These are phyloP conservation scores for Bettongia penicillata DNA, from an alignment of 2,113 vertebrate species.

Conservation along the genomic window DNA sequence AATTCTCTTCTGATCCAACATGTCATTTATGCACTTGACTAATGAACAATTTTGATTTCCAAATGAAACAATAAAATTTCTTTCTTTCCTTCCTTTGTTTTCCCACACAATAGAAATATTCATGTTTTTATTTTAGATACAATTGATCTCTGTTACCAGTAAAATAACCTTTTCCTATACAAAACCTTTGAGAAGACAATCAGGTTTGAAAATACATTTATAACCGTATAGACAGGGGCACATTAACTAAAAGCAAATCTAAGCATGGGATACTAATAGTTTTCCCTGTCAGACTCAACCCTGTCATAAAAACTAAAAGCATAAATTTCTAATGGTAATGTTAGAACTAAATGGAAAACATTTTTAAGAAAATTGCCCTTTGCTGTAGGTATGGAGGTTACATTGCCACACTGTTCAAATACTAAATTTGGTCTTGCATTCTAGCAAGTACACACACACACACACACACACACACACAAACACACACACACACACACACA, in stretches of 20 bases:
- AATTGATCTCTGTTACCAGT: slow-evolving; percentile 43
- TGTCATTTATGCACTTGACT: slow-evolving; percentile 33
- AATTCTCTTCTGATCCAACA: not conserved
- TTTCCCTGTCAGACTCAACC: slow-evolving; percentile 56
- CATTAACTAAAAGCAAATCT: slow-evolving; percentile 16
- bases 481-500: slow-evolving; percentile 77
- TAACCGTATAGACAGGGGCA: not conserved
- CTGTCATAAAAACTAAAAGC: slow-evolving; percentile 38
- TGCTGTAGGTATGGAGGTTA: slow-evolving; percentile 58
- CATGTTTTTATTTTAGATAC: slow-evolving; percentile 31
- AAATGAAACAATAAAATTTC: slow-evolving; percentile 38
- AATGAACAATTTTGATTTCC: slow-evolving; percentile 50
- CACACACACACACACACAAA: slow-evolving; percentile 76
- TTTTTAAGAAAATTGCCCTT: slow-evolving; percentile 62
- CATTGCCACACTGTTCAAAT: slow-evolving; percentile 44
- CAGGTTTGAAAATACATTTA: slow-evolving; percentile 68
- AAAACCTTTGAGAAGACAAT: slow-evolving; percentile 42
- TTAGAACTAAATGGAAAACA: slow-evolving; percentile 53
- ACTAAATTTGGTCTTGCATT: slow-evolving; percentile 79
- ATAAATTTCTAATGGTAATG: not conserved
- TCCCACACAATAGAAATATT: slow-evolving; percentile 36
- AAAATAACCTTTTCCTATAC: slow-evolving; percentile 51
- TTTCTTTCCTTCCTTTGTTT: slow-evolving; percentile 44
- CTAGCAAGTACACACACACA: slow-evolving; percentile 76
- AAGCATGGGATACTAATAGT: not conserved